Conservation (phyloP, 2,888 invertebrate species). For the Alentia gelatinosa region DNA sequence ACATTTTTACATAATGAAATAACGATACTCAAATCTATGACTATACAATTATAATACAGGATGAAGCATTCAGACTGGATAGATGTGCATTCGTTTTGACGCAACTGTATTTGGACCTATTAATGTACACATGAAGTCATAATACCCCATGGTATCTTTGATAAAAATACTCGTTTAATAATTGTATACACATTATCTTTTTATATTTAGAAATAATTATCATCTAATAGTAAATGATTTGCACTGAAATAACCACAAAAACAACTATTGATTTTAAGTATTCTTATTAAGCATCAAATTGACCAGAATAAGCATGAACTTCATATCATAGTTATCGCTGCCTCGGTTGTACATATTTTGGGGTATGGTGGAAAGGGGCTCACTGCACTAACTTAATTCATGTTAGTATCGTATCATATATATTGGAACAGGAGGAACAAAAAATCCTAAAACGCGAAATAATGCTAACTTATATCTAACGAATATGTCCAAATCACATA, state of each 20-base stretch:
- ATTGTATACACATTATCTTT: background rate
- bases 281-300: background rate
- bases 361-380: background rate
- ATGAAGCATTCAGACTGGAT: background rate
- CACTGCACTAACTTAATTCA: background rate
- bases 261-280: background rate
- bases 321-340: background rate
- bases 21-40: background rate
- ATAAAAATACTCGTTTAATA: background rate
- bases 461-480: too few species aligned
- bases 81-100: background rate
- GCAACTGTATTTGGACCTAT: background rate
- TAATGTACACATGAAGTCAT: background rate
- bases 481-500: too few species aligned
- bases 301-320: background rate
- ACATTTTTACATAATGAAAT: conserved; percentile 41
- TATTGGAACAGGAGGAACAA: background rate
- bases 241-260: conserved; percentile 1
- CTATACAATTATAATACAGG: background rate
- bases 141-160: background rate
- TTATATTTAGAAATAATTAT: background rate
- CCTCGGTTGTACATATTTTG: conserved; percentile 18
- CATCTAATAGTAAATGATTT: background rate
- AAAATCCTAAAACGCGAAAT: background rate
- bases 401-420: background rate